Evolutionary conservation across 2,113 vertebrate species (phyloP), one percentile per base, ranked within the genome.

Genomic region (Myodes glareolus): DNA sequence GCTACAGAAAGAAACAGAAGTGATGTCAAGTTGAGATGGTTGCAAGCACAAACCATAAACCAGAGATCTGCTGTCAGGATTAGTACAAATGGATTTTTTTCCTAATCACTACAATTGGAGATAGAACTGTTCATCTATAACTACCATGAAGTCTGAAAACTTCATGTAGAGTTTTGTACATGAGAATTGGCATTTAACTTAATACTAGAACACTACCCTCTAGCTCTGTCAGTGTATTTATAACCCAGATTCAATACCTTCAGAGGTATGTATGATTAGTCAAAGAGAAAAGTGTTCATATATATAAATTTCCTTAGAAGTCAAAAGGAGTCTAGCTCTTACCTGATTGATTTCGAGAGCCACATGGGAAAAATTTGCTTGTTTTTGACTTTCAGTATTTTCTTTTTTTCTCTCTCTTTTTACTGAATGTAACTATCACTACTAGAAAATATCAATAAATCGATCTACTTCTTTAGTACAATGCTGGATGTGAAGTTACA

Each of bases 31-130:
- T 29, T 39, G 21, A 73, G 31, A 45, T 21, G 65, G 23, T 50
- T 70, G 14, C 13, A 5, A 61, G 23, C 4, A 1, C 16, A 58
- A 58, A 58, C 5, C 55, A 58, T 58, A 58, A 58, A 58, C 45
- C 13, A 39, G 6, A 9, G 8, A 33, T 7, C 1, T n/a, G 21
- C 16, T 31, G 21, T 16, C 19, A 2, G 17, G 2, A 3, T 33
- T 63, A 14, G 4, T 42, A 47, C 21, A 36, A 42, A 27, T 42
- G 72, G 29, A 23, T 61, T 61, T 61, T 4, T 67, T 36, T 29
- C 55, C 19, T 12, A 52, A 19, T 5, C 8, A 33, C 23, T 58
- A 39, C 33, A 76, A 33, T 1, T 89, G 8, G 14, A 70, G 3
- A 4, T 61, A 3, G 10, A 23, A 9, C 29, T 65, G 27, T 4